Percentiles rank a stretch among this genome's conserved stretches.
These are phyloP conservation scores for Sebastes vulpes DNA, from an alignment of 2,797 vertebrate species.

Conservation along the genomic window DNA sequence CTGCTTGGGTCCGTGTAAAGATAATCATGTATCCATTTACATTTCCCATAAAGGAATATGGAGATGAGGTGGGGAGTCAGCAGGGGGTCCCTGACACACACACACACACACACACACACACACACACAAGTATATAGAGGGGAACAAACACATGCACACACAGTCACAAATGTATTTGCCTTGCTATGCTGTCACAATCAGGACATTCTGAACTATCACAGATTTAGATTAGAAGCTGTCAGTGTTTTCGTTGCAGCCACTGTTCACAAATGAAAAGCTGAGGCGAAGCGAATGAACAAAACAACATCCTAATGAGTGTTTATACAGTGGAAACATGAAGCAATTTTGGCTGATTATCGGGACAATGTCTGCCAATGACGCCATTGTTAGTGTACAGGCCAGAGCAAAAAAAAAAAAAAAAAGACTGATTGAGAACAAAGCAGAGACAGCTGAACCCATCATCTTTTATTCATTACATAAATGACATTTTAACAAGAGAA, in stretches of 20 bases:
- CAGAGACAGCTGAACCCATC: conserved; percentile 83
- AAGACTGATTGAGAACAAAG: conserved; percentile 83
- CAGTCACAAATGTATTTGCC: conserved; percentile 76
- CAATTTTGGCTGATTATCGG: conserved; percentile 83
- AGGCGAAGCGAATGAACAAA: conserved; percentile 88
- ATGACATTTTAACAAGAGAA: conserved; percentile 87
- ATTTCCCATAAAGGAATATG: conserved; percentile 85
- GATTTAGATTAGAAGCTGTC: conserved; percentile 83
- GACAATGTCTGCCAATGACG: conserved; percentile 83
- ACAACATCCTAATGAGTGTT: conserved; percentile 92
- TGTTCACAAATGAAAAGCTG: conserved; percentile 89
- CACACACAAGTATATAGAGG: conserved; percentile 19
- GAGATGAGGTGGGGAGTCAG: conserved; percentile 82
- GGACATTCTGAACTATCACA: conserved; percentile 81
- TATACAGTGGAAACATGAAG: conserved; percentile 83
- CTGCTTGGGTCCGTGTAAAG: conserved; percentile 80
- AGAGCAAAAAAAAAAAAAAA: conserved; percentile 57
- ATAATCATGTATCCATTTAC: conserved; percentile 87
- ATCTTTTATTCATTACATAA: conserved; percentile 89
- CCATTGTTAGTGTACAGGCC: conserved; percentile 81
- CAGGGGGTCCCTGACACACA: conserved; percentile 75
- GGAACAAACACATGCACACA: conserved; percentile 46
- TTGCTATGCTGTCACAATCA: conserved; percentile 81
- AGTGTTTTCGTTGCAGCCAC: conserved; percentile 80
- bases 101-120: conserved; percentile 22